Conservation (phyloP, 1,140 invertebrate species). For the Venturia canescens region DNA sequence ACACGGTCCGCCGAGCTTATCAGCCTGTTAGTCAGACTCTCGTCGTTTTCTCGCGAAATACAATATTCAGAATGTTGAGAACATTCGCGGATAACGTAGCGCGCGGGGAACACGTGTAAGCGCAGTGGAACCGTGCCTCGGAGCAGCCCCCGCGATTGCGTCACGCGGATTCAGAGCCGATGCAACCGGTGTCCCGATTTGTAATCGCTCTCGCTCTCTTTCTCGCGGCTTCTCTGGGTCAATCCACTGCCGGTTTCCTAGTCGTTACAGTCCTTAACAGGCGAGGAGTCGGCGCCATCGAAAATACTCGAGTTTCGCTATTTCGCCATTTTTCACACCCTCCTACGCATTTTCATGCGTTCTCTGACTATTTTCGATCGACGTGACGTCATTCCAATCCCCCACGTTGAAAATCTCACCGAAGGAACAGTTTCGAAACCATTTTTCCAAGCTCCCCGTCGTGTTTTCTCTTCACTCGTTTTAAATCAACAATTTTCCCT, state of each 20-base stretch:
- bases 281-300: neutral
- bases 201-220: neutral
- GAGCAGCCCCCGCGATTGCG: conserved; percentile 39
- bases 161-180: conserved; percentile 38
- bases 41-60: conserved; percentile 1
- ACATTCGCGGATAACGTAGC: neutral
- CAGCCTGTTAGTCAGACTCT: neutral
- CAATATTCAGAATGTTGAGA: neutral
- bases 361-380: no score
- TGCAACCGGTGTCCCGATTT: conserved; percentile 30
- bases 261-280: conserved; percentile 11
- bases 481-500: no score
- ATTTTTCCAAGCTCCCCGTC: no score
- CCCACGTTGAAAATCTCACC: no score
- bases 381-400: no score
- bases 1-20: neutral
- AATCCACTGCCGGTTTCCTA: neutral
- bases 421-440: no score
- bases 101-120: neutral
- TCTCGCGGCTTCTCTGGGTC: neutral
- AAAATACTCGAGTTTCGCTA: neutral
- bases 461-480: no score
- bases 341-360: neutral
- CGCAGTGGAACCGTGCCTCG: neutral
- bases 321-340: neutral